Conservation (phyloP, 2,888 invertebrate genomes). For the Amitus sp. region DNA sequence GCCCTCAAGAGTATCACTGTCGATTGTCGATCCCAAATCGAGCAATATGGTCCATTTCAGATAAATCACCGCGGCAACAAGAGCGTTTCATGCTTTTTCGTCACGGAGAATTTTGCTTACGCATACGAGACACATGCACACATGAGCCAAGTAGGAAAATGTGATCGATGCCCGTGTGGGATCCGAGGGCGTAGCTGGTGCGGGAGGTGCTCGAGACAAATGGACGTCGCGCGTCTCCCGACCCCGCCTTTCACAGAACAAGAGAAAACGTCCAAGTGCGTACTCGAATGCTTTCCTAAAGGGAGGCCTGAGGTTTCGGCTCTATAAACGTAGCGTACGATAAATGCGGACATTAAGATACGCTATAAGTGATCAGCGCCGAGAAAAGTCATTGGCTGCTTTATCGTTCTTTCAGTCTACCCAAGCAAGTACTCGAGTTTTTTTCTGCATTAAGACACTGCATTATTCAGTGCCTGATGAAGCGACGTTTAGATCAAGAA, state of each 20-base stretch:
- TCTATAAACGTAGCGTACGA: conserved; percentile 22
- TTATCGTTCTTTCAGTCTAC: background rate
- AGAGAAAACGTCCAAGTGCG: conserved; percentile 36
- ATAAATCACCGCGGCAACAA: no score
- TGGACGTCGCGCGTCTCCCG: conserved; percentile 66
- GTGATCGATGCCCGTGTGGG: conserved; percentile 66
- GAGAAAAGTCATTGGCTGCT: conserved; percentile 11
- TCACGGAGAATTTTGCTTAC: conserved; percentile 37
- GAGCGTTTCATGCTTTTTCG: conserved; percentile 39
- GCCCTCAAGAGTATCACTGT: no score
- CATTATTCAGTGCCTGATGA: conserved; percentile 1
- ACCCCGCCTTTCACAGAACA: conserved; percentile 60
- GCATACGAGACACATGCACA: conserved; percentile 27
- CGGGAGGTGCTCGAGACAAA: conserved; percentile 66
- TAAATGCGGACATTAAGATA: conserved; percentile 31
- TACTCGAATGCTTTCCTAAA: conserved; percentile 35
- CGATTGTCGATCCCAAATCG: no score
- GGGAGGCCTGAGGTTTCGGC: conserved; percentile 27
- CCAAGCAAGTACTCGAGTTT: background rate
- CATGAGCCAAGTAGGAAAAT: conserved; percentile 57
- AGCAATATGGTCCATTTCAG: no score
- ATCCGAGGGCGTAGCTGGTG: conserved; percentile 66
- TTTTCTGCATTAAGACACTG: background rate
- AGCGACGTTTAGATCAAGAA: no score
- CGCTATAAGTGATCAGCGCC: conserved; percentile 24